These are phyloP conservation scores for Rachycentron canadum DNA, from an alignment of 2,797 vertebrate species.

Conservation along the genomic window DNA sequence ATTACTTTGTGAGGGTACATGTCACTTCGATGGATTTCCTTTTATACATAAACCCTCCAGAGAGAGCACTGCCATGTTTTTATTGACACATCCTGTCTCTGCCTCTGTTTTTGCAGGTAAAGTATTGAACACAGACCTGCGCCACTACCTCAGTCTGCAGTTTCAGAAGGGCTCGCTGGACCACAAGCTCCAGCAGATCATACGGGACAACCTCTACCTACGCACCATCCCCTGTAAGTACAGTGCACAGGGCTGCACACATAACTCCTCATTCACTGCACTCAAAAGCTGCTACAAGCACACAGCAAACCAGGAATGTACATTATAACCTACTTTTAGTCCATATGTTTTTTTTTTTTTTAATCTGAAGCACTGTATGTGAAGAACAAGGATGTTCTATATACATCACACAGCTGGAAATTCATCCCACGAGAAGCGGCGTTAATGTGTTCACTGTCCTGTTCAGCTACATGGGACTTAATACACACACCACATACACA, in stretches of 20 bases:
- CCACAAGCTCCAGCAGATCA: conserved; percentile 99
- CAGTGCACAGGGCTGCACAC: neutral
- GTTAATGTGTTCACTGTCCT: conserved; percentile 11
- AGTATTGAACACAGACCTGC: conserved; percentile 98
- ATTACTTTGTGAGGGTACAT: conserved; percentile 32
- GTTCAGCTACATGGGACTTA: neutral
- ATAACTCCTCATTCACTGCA: neutral
- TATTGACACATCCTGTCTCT: conserved; percentile 56
- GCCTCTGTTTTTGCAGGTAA: conserved; percentile 88
- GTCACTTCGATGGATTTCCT: conserved; percentile 51
- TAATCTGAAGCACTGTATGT: conserved; percentile 32
- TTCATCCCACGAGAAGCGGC: conserved; percentile 13
- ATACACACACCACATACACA: conserved; percentile 6
- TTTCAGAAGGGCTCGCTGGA: conserved; percentile 99
- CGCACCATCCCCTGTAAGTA: conserved; percentile 99
- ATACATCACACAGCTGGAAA: conserved; percentile 33
- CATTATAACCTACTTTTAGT: conserved; percentile 34
- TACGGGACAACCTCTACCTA: conserved; percentile 98
- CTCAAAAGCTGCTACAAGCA: neutral
- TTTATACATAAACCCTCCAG: conserved; percentile 21
- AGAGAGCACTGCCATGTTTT: conserved; percentile 20
- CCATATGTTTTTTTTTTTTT: conserved; percentile 25
- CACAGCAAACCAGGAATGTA: conserved; percentile 11
- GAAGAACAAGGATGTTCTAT: conserved; percentile 29
- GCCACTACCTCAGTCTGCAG: conserved; percentile 98